Percentiles rank a stretch among this genome's conserved stretches.
These are phyloP conservation scores for Epicauta chinensis DNA, from an alignment of 1,140 invertebrate species.

Conservation along the genomic window DNA sequence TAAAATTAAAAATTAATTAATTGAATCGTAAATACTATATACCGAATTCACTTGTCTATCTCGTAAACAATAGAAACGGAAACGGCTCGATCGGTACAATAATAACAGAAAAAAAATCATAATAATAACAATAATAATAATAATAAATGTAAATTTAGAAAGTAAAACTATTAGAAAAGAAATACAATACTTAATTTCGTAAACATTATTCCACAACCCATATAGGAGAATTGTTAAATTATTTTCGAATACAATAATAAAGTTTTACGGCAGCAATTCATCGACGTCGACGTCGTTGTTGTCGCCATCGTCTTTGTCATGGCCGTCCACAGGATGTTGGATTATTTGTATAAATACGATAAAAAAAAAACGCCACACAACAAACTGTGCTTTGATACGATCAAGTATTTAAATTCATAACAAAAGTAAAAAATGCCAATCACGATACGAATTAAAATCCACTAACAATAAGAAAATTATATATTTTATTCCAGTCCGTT, in stretches of 20 bases:
- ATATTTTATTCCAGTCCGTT: no score
- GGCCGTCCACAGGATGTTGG: conserved; percentile 6
- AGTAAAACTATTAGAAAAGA: conserved; percentile 15
- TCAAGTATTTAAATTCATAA: conserved; percentile 14
- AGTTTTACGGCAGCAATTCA: conserved; percentile 11
- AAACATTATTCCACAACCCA: conserved; percentile 14
- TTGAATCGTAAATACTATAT: no score
- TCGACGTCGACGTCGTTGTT: no score
- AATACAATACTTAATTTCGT: conserved; percentile 16
- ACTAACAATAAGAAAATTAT: no score
- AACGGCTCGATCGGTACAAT: no score
- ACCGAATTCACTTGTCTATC: no score
- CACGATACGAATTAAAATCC: conserved; percentile 6
- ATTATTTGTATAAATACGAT: conserved; percentile 2
- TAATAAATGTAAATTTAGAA: conserved; percentile 11
- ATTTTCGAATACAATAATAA: conserved; percentile 17
- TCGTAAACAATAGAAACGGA: no score
- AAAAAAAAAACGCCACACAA: conserved; percentile 1
- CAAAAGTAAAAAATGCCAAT: conserved; percentile 11
- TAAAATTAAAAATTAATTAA: no score
- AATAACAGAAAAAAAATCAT: no score
- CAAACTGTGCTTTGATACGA: background rate
- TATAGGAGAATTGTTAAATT: conserved; percentile 9
- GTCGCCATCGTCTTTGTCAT: background rate
- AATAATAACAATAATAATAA: no score